Conservation (phyloP, 2,888 invertebrate genomes). For the Encarsia formosa region DNA sequence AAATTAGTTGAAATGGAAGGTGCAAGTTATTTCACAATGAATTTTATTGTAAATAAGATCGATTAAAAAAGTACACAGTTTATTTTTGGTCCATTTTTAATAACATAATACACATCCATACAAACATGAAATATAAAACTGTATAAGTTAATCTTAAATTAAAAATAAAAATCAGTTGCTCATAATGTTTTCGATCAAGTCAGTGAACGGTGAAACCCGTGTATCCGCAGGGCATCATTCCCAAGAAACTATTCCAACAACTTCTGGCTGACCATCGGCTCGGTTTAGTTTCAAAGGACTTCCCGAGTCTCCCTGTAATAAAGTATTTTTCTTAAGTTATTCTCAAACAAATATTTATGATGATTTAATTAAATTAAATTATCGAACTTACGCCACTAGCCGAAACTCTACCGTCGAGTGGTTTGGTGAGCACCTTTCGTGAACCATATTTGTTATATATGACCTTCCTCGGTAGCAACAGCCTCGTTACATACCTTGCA, state of each 20-base stretch:
- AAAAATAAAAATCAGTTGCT: too few species aligned
- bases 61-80: too few species aligned
- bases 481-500: too few species aligned
- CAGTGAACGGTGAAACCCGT: constrained; percentile 39
- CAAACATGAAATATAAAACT: too few species aligned
- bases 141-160: too few species aligned
- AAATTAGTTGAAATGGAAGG: too few species aligned
- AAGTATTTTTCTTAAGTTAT: constrained; percentile 22
- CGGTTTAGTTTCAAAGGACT: constrained; percentile 52
- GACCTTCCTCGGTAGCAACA: neutral
- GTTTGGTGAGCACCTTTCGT: neutral
- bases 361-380: neutral
- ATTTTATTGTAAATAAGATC: too few species aligned
- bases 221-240: constrained; percentile 51
- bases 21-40: too few species aligned
- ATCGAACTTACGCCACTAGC: neutral
- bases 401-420: neutral
- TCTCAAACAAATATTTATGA: neutral
- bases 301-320: constrained; percentile 55
- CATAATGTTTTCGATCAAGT: constrained; percentile 6
- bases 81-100: too few species aligned
- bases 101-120: too few species aligned
- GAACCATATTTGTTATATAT: neutral
- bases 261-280: constrained; percentile 62
- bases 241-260: constrained; percentile 56